These are phyloP conservation scores for Anhinga rufa DNA, from an alignment of 2,113 vertebrate species.

Conservation along the genomic window DNA sequence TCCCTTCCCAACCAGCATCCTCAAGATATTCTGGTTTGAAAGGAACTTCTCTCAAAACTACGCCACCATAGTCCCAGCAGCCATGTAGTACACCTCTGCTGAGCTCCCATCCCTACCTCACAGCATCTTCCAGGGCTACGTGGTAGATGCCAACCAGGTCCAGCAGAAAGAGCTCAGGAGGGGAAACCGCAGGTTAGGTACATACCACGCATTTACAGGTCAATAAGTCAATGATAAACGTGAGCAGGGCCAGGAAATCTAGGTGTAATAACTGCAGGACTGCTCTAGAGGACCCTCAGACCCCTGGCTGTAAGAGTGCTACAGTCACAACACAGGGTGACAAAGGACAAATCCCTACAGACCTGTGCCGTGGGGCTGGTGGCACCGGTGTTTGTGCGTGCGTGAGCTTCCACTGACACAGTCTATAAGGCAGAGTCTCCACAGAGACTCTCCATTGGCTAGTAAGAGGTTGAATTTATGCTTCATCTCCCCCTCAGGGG, in stretches of 20 bases:
- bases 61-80: background rate
- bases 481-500: background rate
- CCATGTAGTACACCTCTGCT: background rate
- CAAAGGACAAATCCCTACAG: background rate
- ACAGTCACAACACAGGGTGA: background rate
- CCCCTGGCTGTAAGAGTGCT: background rate
- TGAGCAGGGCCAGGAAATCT: background rate
- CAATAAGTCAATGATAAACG: accelerated
- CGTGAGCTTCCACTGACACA: background rate
- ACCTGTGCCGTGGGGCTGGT: accelerated
- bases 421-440: background rate
- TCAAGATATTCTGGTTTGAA: background rate
- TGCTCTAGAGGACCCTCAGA: background rate
- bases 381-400: accelerated
- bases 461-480: background rate
- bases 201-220: accelerated
- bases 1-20: background rate
- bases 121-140: background rate
- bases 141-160: accelerated
- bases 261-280: background rate
- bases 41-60: background rate
- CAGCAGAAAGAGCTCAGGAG: background rate
- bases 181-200: background rate
- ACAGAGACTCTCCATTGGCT: background rate
- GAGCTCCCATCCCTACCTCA: background rate